Evolutionary conservation across 2,888 invertebrate genomes (phyloP).

Genomic region (Leptopilina syphax): DNA sequence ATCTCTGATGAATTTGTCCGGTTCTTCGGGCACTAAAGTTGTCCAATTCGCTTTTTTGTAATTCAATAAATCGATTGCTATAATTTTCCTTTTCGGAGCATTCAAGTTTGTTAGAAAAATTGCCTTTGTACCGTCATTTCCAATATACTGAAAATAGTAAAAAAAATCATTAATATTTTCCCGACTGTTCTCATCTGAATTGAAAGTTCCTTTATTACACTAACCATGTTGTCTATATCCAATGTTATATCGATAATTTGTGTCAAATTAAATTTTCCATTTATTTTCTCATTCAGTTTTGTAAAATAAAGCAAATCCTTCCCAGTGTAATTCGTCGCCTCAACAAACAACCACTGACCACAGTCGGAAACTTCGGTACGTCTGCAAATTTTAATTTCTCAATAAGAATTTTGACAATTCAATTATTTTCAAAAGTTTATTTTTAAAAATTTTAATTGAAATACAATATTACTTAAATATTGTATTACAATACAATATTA

Average conservation of each 20-base stretch:
- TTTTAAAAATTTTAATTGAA: no score
- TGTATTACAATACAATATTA: no score
- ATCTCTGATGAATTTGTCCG: slow-evolving; percentile 93
- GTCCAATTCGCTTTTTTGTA: slow-evolving; percentile 88
- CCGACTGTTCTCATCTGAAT: no score
- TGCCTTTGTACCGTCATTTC: slow-evolving; percentile 89
- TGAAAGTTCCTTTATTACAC: slow-evolving; percentile 50
- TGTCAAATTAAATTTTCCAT: slow-evolving; percentile 83
- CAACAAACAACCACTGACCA: slow-evolving; percentile 91
- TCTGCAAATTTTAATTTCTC: slow-evolving; percentile 78
- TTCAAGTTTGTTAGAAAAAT: slow-evolving; percentile 95
- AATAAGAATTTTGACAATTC: no score
- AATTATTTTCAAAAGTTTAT: no score
- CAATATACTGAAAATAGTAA: slow-evolving; percentile 85
- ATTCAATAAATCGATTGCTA: slow-evolving; percentile 88
- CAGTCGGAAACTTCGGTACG: slow-evolving; percentile 93
- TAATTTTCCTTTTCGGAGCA: slow-evolving; percentile 93
- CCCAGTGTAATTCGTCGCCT: slow-evolving; percentile 87
- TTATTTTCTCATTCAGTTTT: slow-evolving; percentile 84
- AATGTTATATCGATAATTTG: slow-evolving; percentile 89
- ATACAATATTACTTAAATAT: no score
- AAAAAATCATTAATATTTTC: slow-evolving; percentile 27
- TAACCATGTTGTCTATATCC: slow-evolving; percentile 95
- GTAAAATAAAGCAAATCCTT: slow-evolving; percentile 93
- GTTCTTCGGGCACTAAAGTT: slow-evolving; percentile 89